A percentile compares a stretch with the other conserved stretches of the same genome.
Conservation (phyloP, 2,888 invertebrate species). For the Rhimphoctona megacephalus region DNA sequence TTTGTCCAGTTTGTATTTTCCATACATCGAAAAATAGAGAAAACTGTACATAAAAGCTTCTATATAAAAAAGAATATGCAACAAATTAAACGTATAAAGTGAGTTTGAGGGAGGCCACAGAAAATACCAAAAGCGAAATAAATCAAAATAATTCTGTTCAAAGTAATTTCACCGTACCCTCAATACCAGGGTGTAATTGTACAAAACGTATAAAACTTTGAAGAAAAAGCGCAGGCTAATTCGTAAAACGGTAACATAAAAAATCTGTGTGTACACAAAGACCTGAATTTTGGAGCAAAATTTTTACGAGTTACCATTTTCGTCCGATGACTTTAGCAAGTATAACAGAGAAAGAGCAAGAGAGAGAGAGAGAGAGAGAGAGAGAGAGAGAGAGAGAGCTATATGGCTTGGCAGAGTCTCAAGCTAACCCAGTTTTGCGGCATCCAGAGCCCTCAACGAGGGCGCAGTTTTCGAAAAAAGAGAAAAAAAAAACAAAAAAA, state of each 20-base stretch:
- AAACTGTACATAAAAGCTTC: neutral
- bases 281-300: slow-evolving; percentile 10
- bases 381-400: neutral
- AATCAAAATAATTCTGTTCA: slow-evolving; percentile 6
- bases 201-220: slow-evolving; percentile 21
- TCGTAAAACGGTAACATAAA: slow-evolving; percentile 66
- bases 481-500: slow-evolving; percentile 69
- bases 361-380: neutral
- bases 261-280: slow-evolving; percentile 78
- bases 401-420: slow-evolving; percentile 41
- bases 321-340: slow-evolving; percentile 21
- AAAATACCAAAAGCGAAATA: slow-evolving; percentile 22
- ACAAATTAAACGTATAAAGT: neutral
- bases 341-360: neutral
- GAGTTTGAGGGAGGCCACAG: slow-evolving; percentile 7
- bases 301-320: slow-evolving; percentile 53
- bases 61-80: neutral
- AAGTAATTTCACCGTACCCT: neutral
- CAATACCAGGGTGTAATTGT: slow-evolving; percentile 6
- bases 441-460: slow-evolving; percentile 30
- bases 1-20: neutral
- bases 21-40: neutral
- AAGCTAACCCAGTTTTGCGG: slow-evolving; percentile 65
- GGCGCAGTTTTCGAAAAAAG: slow-evolving; percentile 21
- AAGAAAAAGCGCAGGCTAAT: slow-evolving; percentile 13